phyloP scores from a whole-genome alignment of 2,888 invertebrate species.

The Tiliacea aurago region DNA sequence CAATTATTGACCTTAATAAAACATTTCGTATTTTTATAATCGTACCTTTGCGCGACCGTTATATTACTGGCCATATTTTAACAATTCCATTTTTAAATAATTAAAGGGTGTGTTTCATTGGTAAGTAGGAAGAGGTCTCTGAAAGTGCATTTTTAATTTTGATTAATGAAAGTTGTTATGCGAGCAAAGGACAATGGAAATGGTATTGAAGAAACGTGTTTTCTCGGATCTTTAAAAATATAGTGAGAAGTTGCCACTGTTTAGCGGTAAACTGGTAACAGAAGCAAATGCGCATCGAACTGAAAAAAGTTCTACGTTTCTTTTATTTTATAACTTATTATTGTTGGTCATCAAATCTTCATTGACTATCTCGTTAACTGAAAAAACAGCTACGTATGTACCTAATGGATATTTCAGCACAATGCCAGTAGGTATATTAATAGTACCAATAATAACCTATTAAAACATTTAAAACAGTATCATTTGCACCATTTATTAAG shows the following conservation, averaged over 20 bases:
- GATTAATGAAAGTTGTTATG: conserved; percentile 11
- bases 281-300: background rate
- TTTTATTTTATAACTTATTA: background rate
- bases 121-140: conserved; percentile 16
- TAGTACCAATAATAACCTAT: conserved; percentile 10
- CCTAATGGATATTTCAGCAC: conserved; percentile 1
- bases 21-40: conserved; percentile 74
- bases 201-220: background rate
- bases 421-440: background rate
- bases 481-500: conserved; percentile 38
- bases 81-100: conserved; percentile 61
- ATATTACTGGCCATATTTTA: conserved; percentile 66
- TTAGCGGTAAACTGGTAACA: background rate
- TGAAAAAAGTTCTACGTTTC: background rate
- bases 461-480: conserved; percentile 25
- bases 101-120: conserved; percentile 46
- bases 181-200: background rate
- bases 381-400: background rate
- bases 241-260: background rate
- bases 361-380: conserved; percentile 1
- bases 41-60: conserved; percentile 69
- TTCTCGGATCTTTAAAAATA: background rate
- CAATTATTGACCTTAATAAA: conserved; percentile 83
- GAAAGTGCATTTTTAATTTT: conserved; percentile 17
- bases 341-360: background rate